Conservation (phyloP, 2,113 vertebrate species). For the Bufo bufo region DNA sequence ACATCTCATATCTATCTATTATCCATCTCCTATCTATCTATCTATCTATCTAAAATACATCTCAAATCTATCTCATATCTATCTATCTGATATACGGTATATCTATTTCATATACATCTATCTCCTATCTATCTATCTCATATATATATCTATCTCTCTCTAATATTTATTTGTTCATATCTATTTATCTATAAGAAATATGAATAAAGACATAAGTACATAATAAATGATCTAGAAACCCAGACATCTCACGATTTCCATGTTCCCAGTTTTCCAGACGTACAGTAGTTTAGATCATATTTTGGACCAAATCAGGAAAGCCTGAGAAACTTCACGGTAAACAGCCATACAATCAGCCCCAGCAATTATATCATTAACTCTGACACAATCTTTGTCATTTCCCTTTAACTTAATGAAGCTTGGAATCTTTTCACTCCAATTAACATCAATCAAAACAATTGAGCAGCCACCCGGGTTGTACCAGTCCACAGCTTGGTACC, state of each 20-base stretch:
- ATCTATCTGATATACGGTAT: not conserved
- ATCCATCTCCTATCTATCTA: no score
- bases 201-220: not conserved
- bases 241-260: no score
- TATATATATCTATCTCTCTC: not conserved
- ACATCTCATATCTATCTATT: no score
- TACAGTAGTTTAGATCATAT: not conserved
- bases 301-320: not conserved
- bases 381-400: conserved; percentile 18
- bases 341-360: not conserved
- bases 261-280: no score
- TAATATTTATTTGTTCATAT: not conserved
- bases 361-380: conserved; percentile 27
- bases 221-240: no score
- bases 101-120: not conserved
- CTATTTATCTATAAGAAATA: not conserved
- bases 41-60: not conserved
- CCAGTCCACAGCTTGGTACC: not conserved
- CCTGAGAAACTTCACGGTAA: not conserved
- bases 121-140: not conserved
- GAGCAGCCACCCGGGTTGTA: not conserved
- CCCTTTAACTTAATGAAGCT: conserved; percentile 30
- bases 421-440: conserved; percentile 37
- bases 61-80: not conserved
- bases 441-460: conserved; percentile 29